Base-by-base conservation (phyloP, 2,797 vertebrate species). In the Takifugu rubripes region DNA sequence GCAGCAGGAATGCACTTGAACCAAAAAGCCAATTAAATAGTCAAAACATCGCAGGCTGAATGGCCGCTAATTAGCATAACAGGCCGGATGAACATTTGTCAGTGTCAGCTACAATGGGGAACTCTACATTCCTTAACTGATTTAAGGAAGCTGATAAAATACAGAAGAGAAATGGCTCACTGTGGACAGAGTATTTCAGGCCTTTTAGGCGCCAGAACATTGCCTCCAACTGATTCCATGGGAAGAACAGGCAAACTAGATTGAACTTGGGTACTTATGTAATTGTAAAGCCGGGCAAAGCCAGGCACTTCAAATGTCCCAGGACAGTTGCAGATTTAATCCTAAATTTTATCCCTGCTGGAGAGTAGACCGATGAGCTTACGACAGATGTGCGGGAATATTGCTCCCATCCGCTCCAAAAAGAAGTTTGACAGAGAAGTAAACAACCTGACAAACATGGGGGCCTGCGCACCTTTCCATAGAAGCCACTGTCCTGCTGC, bases 401-500 rank as follows among this genome's bases (percentile, higher is more conserved):
- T 8, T 11, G 25, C 16, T 55, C 8, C n/a, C 21, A 43, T 71
- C 54, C 64, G 64, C 51, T 46, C 45, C 49, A 59, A 61, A 62
- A 27, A 75, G 56, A 36, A 5, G 9, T 58, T 53, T 47, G 11
- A 31, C 0, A 25, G 47, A 52, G 16, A 54, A 10, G 24, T 3
- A n/a, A 8, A 15, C 25, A 16, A 9, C 25, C 14, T 7, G 16
- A 49, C 21, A 62, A 26, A 52, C 54, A n/a, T 29, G 3, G 3
- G 25, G 5, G 25, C 5, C 25, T 29, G 25, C 71, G 82, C 50
- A 93, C 93, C 91, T 94, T 94, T 68, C 93, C 93, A 58, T 94
- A 94, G 84, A 94, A 94, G 49, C 92, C 93, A 55, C 92, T 94
- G 83, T 91, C 91, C 82, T 92, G 90, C 54, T 92, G 82, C 24